Conservation (phyloP, 1,140 invertebrate genomes). For the Stenopsyche tienmushanensis region DNA sequence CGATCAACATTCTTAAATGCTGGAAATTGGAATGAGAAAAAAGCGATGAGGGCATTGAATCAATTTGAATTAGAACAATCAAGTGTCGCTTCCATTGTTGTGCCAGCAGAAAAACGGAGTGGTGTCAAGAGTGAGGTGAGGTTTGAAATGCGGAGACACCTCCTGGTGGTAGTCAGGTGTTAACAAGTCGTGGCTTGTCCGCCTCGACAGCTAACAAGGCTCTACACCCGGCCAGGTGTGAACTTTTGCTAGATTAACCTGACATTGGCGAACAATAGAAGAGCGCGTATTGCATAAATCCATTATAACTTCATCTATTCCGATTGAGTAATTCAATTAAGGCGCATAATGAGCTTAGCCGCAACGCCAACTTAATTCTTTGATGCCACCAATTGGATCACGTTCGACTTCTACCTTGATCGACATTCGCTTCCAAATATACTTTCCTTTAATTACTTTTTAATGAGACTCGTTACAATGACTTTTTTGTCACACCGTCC, state of each 20-base stretch:
- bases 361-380: too few relatives aligned
- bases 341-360: too few relatives aligned
- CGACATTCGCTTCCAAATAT: neutral
- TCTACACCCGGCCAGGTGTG: conserved; percentile 14
- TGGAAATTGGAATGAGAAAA: too few relatives aligned
- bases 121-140: conserved; percentile 24
- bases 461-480: neutral
- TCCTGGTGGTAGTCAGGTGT: conserved; percentile 26
- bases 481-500: neutral
- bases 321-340: too few relatives aligned
- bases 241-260: conserved; percentile 19
- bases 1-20: too few relatives aligned
- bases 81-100: conserved; percentile 1
- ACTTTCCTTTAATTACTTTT: neutral
- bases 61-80: conserved; percentile 26
- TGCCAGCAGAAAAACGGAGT: neutral
- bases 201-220: conserved; percentile 26
- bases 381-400: neutral
- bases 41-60: neutral
- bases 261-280: too few relatives aligned
- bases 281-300: too few relatives aligned
- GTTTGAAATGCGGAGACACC: conserved; percentile 21
- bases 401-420: neutral
- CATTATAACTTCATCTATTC: too few relatives aligned
- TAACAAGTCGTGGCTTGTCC: conserved; percentile 21